A percentile compares a stretch with the other conserved stretches of the same genome.
Conservation (phyloP, 2,797 vertebrate genomes). For the Acestrorhynchus altus region DNA sequence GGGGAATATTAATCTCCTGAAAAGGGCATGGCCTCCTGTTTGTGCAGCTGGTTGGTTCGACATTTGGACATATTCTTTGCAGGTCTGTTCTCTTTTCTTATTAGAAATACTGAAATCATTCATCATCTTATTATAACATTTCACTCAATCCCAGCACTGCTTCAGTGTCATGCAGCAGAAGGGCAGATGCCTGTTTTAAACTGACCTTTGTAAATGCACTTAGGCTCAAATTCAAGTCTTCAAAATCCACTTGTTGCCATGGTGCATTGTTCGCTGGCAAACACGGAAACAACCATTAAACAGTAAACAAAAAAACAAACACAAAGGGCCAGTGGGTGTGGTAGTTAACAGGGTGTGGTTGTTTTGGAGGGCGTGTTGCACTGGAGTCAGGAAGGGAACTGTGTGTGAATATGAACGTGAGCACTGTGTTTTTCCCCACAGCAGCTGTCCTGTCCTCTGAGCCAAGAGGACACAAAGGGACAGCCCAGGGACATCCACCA, state of each 20-base stretch:
- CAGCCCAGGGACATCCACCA: conserved; percentile 15
- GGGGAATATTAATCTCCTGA: too few relatives aligned
- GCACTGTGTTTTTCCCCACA: conserved; percentile 28
- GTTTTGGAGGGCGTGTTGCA: conserved; percentile 34
- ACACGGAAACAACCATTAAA: conserved; percentile 26
- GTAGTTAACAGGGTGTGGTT: conserved; percentile 20
- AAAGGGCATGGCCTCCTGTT: too few relatives aligned
- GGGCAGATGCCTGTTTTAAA: too few relatives aligned
- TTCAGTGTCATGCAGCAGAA: too few relatives aligned
- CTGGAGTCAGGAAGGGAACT: conserved; percentile 36
- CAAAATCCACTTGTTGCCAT: conserved; percentile 3
- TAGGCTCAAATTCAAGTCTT: not conserved
- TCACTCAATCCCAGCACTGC: not conserved
- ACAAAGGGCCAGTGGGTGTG: conserved; percentile 38
- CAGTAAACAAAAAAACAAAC: conserved; percentile 43
- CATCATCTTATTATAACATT: not conserved
- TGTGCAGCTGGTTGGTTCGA: too few relatives aligned
- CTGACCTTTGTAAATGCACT: too few relatives aligned
- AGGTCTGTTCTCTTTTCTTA: not conserved
- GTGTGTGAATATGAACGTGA: conserved; percentile 29
- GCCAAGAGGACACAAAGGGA: conserved; percentile 27
- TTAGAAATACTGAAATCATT: not conserved
- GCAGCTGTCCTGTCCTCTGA: conserved; percentile 30
- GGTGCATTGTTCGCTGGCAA: conserved; percentile 19
- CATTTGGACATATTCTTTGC: too few relatives aligned